These are phyloP conservation scores for Gallinago nigripennis DNA, from an alignment of 2,797 vertebrate genomes.

Conservation along the genomic window DNA sequence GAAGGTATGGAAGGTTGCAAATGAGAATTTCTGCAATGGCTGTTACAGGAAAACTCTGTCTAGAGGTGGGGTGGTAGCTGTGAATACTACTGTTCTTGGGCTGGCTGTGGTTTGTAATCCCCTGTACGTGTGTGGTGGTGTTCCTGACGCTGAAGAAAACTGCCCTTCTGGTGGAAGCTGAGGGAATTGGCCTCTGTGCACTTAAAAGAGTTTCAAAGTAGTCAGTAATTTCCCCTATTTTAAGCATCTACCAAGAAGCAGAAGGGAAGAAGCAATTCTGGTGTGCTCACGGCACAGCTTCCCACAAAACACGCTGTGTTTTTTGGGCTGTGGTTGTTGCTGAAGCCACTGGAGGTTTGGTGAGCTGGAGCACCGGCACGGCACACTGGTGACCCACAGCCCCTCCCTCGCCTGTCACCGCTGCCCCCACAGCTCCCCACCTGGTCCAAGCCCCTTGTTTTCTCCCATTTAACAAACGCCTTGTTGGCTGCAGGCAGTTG, in stretches of 20 bases:
- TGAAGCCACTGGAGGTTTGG: fast-evolving
- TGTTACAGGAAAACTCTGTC: neutral
- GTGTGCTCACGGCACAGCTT: fast-evolving
- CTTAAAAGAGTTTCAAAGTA: neutral
- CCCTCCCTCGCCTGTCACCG: neutral
- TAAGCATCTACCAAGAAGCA: neutral
- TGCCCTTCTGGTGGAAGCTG: neutral
- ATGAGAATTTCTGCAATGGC: neutral
- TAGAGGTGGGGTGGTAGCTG: neutral
- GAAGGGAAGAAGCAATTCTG: neutral
- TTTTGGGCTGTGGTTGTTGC: fast-evolving
- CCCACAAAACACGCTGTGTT: neutral
- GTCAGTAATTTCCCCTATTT: neutral
- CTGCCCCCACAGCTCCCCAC: neutral
- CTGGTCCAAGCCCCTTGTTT: neutral
- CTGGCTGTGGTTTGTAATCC: neutral
- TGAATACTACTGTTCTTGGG: neutral
- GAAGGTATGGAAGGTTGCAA: fast-evolving
- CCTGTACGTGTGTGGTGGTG: fast-evolving
- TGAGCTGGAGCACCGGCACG: neutral
- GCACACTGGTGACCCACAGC: neutral
- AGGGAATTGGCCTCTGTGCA: neutral
- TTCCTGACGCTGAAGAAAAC: neutral
- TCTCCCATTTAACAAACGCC: neutral
- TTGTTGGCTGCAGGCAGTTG: fast-evolving